A percentile compares a stretch with the other conserved stretches of the same genome.
Evolutionary conservation across 2,888 invertebrate genomes (phyloP).

Genomic region (Trichacis sp.): DNA sequence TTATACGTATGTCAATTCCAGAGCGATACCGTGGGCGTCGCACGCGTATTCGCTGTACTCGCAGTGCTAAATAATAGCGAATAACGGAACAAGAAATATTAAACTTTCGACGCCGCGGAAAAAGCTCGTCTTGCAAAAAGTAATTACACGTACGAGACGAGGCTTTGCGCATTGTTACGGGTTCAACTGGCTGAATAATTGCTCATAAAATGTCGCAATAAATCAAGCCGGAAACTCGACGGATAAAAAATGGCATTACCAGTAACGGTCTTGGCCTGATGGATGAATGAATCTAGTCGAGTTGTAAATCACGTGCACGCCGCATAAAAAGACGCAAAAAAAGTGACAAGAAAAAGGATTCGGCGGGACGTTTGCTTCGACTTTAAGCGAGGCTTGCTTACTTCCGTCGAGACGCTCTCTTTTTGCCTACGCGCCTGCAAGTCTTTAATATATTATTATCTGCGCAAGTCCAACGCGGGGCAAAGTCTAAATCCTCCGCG

Average conservation of each 20-base stretch:
- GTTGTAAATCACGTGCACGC: slow-evolving; percentile 30
- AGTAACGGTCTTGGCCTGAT: slow-evolving; percentile 22
- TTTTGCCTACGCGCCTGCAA: slow-evolving; percentile 49
- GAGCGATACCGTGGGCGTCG: too few relatives aligned
- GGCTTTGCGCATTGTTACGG: background rate
- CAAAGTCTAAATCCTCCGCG: too few relatives aligned
- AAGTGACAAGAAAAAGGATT: slow-evolving; percentile 27
- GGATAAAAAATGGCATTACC: slow-evolving; percentile 8
- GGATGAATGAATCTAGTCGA: slow-evolving; percentile 33
- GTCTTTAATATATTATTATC: slow-evolving; percentile 50
- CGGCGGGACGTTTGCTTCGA: slow-evolving; percentile 21
- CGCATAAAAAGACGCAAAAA: slow-evolving; percentile 12
- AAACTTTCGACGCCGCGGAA: too few relatives aligned
- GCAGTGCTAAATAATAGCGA: too few relatives aligned
- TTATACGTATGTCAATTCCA: too few relatives aligned
- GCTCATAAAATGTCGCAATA: slow-evolving; percentile 16
- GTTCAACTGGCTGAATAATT: slow-evolving; percentile 1
- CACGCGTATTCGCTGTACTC: too few relatives aligned
- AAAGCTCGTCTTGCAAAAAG: too few relatives aligned
- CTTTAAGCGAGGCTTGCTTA: slow-evolving; percentile 47
- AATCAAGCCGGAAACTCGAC: slow-evolving; percentile 13
- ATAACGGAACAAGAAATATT: too few relatives aligned
- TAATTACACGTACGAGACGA: too few relatives aligned
- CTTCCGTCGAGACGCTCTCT: slow-evolving; percentile 52
- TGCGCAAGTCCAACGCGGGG: slow-evolving; percentile 50